Evolutionary conservation across 2,113 vertebrate genomes (phyloP).

Genomic region (Channa maculata): DNA sequence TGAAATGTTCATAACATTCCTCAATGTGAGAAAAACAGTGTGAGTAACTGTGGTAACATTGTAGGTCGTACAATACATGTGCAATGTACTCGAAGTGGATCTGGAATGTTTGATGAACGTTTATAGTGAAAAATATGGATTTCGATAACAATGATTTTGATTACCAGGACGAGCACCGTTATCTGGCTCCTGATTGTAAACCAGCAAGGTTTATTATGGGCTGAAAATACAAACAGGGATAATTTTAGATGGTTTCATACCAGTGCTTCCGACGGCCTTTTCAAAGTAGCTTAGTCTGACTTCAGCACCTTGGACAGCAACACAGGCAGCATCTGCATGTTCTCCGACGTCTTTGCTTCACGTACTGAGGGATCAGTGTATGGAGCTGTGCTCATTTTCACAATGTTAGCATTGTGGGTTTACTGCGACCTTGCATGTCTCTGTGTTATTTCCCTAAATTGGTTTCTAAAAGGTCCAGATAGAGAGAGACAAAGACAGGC

Average conservation of each 20-base stretch:
- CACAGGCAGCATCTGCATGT: constrained; percentile 1
- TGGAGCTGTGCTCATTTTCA: neutral
- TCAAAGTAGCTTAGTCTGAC: constrained; percentile 19
- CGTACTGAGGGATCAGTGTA: neutral
- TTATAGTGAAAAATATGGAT: too few species aligned
- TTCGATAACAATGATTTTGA: too few species aligned
- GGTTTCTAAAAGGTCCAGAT: neutral
- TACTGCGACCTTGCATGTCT: neutral
- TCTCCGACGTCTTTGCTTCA: constrained; percentile 10
- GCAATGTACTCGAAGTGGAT: too few species aligned
- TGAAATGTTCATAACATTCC: too few species aligned
- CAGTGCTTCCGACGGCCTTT: constrained; percentile 23
- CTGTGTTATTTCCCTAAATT: neutral
- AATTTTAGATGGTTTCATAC: neutral
- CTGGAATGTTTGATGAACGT: too few species aligned
- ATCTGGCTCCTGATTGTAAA: neutral
- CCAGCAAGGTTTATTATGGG: neutral
- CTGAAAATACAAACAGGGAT: neutral
- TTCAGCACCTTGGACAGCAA: constrained; percentile 71
- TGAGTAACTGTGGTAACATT: too few species aligned
- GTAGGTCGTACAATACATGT: too few species aligned
- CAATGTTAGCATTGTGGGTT: neutral
- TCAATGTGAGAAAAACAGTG: too few species aligned
- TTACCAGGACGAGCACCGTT: too few species aligned
- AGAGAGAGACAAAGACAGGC: neutral